phyloP scores from a whole-genome alignment of 2,797 vertebrate species.

The Oreonectes daqikongensis region DNA sequence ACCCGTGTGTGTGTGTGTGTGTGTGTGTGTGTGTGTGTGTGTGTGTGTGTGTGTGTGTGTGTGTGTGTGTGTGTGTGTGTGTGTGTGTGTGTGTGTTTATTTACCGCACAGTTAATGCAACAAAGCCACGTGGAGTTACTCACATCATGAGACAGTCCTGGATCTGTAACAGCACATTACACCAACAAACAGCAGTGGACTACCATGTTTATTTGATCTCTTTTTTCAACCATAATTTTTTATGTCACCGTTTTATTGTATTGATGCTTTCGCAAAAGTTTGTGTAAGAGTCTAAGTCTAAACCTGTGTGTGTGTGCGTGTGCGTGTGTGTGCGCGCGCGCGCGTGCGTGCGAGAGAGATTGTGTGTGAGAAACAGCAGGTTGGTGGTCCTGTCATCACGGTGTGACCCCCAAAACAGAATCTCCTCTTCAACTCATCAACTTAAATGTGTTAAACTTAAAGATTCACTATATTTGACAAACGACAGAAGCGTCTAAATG shows the following conservation, averaged over 20 bases:
- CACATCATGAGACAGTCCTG: neutral
- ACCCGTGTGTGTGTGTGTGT: neutral
- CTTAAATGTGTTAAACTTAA: neutral
- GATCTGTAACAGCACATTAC: no score
- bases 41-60: conserved; percentile 15
- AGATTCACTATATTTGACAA: neutral
- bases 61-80: conserved; percentile 22
- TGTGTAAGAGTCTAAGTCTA: no score
- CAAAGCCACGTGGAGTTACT: neutral
- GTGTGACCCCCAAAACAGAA: conserved; percentile 43
- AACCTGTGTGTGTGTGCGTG: neutral
- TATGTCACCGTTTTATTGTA: no score
- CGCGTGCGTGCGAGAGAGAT: neutral
- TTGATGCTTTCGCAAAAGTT: no score
- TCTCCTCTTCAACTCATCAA: conserved; percentile 32
- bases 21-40: conserved; percentile 16
- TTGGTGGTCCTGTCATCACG: conserved; percentile 56
- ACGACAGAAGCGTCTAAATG: neutral
- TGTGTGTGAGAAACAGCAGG: conserved; percentile 41
- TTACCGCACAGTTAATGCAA: neutral
- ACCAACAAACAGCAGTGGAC: no score
- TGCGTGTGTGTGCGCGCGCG: neutral
- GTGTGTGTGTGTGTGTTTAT: conserved; percentile 22
- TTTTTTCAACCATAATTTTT: neutral
- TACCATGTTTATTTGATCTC: neutral